Conservation (phyloP, 2,113 vertebrate genomes). For the Baryphthengus martii region DNA sequence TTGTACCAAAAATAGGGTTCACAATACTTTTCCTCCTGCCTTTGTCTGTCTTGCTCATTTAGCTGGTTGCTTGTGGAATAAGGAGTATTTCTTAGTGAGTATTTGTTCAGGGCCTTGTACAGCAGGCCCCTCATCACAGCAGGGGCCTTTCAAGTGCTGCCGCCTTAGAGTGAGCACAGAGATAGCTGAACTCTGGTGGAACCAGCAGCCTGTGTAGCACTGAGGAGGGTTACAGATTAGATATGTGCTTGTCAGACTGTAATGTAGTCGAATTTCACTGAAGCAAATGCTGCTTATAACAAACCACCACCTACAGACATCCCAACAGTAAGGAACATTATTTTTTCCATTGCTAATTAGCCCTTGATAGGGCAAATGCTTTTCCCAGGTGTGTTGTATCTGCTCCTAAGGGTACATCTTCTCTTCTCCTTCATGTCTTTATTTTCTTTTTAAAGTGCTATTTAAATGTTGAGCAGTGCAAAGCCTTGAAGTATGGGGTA, state of each 20-base stretch:
- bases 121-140: not conserved
- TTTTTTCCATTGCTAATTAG: conserved; percentile 1
- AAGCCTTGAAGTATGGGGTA: not conserved
- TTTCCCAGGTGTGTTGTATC: not conserved
- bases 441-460: conserved; percentile 25
- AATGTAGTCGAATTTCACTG: not conserved
- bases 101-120: not conserved
- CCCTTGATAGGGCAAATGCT: not conserved
- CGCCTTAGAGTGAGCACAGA: accelerated
- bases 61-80: not conserved
- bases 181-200: not conserved
- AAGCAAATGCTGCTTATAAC: not conserved
- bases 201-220: not conserved
- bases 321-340: not conserved
- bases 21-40: not conserved
- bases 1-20: not conserved
- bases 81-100: not conserved
- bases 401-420: not conserved
- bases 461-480: conserved; percentile 21
- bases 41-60: not conserved
- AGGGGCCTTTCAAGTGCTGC: not conserved
- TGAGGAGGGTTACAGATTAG: not conserved
- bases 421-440: not conserved
- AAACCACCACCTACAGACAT: not conserved
- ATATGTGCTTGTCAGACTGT: not conserved